Conservation (phyloP, 2,113 vertebrate genomes). For the Puma concolor region DNA sequence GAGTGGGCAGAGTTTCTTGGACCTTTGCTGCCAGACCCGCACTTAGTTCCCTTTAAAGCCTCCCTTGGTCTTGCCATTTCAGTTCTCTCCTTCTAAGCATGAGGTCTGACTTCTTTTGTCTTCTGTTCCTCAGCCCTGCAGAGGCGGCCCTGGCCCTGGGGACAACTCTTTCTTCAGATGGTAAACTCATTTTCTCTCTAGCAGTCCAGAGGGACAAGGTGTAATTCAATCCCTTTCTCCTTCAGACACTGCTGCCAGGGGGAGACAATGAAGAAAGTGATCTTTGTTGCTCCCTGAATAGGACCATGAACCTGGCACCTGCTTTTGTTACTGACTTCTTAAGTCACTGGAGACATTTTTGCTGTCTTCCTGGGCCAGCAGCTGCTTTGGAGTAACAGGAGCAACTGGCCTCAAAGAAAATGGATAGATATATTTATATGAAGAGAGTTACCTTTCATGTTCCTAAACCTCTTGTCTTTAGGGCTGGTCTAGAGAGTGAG, state of each 20-base stretch:
- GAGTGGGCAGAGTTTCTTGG: background rate
- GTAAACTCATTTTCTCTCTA: conserved; percentile 59
- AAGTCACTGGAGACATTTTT: conserved; percentile 60
- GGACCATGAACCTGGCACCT: conserved; percentile 59
- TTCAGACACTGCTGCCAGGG: conserved; percentile 32
- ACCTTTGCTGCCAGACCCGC: background rate
- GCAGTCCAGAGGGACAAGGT: conserved; percentile 37
- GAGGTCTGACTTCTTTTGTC: conserved; percentile 10
- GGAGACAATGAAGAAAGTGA: conserved; percentile 66
- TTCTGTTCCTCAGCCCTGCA: conserved; percentile 47
- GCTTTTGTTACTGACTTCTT: conserved; percentile 54
- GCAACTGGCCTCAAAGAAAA: conserved; percentile 73
- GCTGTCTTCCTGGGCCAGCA: conserved; percentile 60
- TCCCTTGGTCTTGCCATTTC: background rate
- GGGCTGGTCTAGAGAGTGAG: conserved; percentile 34
- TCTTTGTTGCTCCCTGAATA: conserved; percentile 62
- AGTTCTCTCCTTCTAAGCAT: background rate
- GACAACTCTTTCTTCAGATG: conserved; percentile 55
- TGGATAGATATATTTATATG: conserved; percentile 35
- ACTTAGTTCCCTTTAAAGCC: background rate
- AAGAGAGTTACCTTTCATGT: conserved; percentile 5
- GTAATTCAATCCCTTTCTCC: conserved; percentile 57
- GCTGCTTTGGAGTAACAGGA: conserved; percentile 68
- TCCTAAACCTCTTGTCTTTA: conserved; percentile 12
- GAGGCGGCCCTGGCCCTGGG: conserved; percentile 16